phyloP scores from a whole-genome alignment of 2,797 vertebrate genomes.

The Cynopterus sphinx region DNA sequence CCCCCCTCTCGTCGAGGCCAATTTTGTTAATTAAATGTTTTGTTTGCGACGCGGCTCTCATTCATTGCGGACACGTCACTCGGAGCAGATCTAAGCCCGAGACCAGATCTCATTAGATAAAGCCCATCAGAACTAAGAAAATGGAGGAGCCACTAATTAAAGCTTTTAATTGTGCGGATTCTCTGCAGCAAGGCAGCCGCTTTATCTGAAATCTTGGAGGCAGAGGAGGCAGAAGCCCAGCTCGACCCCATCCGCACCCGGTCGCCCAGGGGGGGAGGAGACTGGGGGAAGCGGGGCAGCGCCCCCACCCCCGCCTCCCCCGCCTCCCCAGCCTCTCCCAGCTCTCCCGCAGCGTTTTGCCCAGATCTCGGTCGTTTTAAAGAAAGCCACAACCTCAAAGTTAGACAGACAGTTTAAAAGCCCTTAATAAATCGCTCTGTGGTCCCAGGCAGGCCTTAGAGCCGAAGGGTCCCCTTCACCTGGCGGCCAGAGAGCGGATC shows the following conservation, averaged over 20 bases:
- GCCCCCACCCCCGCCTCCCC: background rate
- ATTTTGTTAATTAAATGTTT: slow-evolving; percentile 99
- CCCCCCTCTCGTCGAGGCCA: slow-evolving; percentile 94
- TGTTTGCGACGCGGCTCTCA: slow-evolving; percentile 99
- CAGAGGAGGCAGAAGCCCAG: slow-evolving; percentile 88
- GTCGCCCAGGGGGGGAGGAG: slow-evolving; percentile 88
- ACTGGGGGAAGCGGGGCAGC: background rate
- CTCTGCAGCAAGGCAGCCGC: slow-evolving; percentile 94
- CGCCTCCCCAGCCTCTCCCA: background rate
- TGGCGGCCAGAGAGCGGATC: slow-evolving; percentile 48
- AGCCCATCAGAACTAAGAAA: slow-evolving; percentile 99
- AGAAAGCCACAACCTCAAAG: slow-evolving; percentile 48
- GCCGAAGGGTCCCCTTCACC: slow-evolving; percentile 67
- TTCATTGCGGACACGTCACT: slow-evolving; percentile 99
- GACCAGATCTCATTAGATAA: slow-evolving; percentile 99
- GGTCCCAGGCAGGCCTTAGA: slow-evolving; percentile 56
- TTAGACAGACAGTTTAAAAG: slow-evolving; percentile 63
- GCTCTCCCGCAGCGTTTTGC: slow-evolving; percentile 59
- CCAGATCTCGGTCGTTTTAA: slow-evolving; percentile 68
- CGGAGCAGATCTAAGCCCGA: slow-evolving; percentile 97
- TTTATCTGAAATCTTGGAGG: slow-evolving; percentile 95
- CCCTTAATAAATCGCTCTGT: slow-evolving; percentile 65
- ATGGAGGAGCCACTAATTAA: slow-evolving; percentile 99
- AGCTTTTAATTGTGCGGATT: slow-evolving; percentile 99
- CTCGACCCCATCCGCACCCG: slow-evolving; percentile 86